These are phyloP conservation scores for Gymnosoma rotundatum DNA, from an alignment of 2,888 invertebrate genomes.

Conservation along the genomic window DNA sequence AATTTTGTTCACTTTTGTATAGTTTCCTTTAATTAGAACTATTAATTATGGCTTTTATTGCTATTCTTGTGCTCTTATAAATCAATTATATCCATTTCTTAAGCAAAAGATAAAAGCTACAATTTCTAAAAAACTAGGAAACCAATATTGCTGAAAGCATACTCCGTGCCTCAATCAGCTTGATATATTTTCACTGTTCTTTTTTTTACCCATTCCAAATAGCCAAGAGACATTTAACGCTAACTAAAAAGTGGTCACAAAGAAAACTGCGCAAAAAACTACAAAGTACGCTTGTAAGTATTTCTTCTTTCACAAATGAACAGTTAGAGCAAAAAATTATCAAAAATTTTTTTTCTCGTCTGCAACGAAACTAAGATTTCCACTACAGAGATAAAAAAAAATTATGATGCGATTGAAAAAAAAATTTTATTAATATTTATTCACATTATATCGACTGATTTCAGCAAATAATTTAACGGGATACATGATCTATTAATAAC, in stretches of 20 bases:
- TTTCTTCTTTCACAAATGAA: slow-evolving; percentile 19
- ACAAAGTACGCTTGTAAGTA: slow-evolving; percentile 42
- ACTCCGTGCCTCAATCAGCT: slow-evolving; percentile 49
- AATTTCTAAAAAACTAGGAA: slow-evolving; percentile 20
- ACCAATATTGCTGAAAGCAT: slow-evolving; percentile 55
- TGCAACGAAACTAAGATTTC: not conserved
- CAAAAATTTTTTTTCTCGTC: not conserved
- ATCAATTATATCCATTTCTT: slow-evolving; percentile 57
- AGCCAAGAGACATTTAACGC: slow-evolving; percentile 44
- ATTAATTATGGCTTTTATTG: slow-evolving; percentile 50
- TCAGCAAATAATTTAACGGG: too few species aligned
- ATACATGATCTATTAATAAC: too few species aligned
- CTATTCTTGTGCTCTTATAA: slow-evolving; percentile 41
- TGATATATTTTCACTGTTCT: slow-evolving; percentile 31
- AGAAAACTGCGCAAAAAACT: slow-evolving; percentile 3
- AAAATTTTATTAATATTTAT: too few species aligned
- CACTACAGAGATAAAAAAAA: too few species aligned
- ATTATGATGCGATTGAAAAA: too few species aligned
- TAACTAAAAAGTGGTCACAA: slow-evolving; percentile 27
- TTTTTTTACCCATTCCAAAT: slow-evolving; percentile 17
- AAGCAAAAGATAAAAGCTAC: slow-evolving; percentile 25
- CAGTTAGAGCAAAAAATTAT: not conserved
- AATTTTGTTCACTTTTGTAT: not conserved
- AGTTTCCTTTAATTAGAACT: slow-evolving; percentile 36
- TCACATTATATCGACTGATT: too few species aligned